phyloP scores from a whole-genome alignment of 2,113 vertebrate species.

The Catharus bicknelli region DNA sequence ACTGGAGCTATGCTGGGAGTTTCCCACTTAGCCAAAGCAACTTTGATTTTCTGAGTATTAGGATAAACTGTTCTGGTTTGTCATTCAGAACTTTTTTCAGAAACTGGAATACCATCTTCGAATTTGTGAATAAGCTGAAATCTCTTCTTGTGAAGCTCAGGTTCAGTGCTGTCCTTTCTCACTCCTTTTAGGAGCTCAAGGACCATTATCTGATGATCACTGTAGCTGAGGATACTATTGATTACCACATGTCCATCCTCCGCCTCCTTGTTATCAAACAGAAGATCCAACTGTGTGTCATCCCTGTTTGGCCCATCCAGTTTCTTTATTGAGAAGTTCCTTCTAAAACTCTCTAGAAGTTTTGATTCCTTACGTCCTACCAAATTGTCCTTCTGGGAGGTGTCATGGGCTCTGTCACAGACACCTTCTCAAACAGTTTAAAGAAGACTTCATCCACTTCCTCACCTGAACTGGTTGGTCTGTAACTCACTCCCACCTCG shows the following conservation, averaged over 20 bases:
- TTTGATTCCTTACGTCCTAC: neutral
- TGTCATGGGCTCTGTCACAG: neutral
- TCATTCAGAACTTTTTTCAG: neutral
- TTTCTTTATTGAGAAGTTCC: neutral
- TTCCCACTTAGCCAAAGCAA: neutral
- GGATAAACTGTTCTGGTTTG: neutral
- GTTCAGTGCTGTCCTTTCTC: neutral
- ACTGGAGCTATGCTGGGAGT: neutral
- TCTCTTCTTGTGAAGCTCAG: neutral
- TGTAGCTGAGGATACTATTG: too few relatives aligned
- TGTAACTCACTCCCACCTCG: neutral
- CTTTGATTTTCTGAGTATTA: neutral
- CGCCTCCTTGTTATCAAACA: neutral
- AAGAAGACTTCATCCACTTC: rapidly evolving
- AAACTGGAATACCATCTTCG: neutral
- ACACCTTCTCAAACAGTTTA: neutral
- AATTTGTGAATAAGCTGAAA: neutral
- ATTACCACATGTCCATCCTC: neutral
- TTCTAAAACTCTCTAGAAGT: neutral
- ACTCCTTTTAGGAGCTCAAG: neutral
- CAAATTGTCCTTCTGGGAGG: neutral
- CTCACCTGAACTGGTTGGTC: neutral
- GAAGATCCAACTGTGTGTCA: rapidly evolving
- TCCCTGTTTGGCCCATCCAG: neutral
- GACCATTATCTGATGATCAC: neutral